Conservation (phyloP, 2,888 invertebrate species). For the Drosophila affinis region DNA sequence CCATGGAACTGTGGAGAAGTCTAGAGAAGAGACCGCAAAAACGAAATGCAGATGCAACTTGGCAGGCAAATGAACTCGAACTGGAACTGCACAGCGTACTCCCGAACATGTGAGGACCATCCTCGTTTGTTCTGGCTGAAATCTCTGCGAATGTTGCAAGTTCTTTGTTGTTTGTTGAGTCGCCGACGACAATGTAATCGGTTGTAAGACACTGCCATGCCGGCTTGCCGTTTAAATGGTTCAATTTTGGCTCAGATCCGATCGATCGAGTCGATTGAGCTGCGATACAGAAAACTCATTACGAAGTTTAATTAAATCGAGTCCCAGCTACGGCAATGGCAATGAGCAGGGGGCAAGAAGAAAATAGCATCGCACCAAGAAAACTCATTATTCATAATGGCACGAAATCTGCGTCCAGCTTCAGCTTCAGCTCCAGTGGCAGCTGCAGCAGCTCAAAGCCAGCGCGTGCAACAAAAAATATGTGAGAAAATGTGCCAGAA, state of each 20-base stretch:
- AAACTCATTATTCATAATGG: conserved; percentile 73
- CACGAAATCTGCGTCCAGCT: conserved; percentile 36
- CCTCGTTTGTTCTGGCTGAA: conserved; percentile 11
- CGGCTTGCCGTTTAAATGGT: conserved; percentile 43
- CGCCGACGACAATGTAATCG: conserved; percentile 65
- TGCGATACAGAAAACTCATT: conserved; percentile 75
- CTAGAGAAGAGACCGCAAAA: conserved; percentile 60
- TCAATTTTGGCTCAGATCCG: conserved; percentile 42
- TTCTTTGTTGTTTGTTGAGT: conserved; percentile 13
- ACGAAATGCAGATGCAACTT: conserved; percentile 74
- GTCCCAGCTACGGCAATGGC: conserved; percentile 18
- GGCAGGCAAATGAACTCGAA: conserved; percentile 74
- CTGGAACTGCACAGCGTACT: background rate
- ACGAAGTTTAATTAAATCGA: conserved; percentile 78
- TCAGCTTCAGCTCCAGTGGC: conserved; percentile 13
- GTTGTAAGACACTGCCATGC: conserved; percentile 66
- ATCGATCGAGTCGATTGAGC: conserved; percentile 55
- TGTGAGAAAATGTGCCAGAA: conserved; percentile 69
- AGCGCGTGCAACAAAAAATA: conserved; percentile 47
- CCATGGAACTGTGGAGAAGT: background rate
- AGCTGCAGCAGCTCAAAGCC: conserved; percentile 37
- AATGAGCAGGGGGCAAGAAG: conserved; percentile 13
- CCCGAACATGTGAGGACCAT: conserved; percentile 9
- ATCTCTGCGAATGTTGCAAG: conserved; percentile 18
- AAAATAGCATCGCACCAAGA: conserved; percentile 28